A percentile compares a stretch with the other conserved stretches of the same genome.
Evolutionary conservation across 2,888 invertebrate genomes (phyloP).

Genomic region (Habrosyne pyritoides): DNA sequence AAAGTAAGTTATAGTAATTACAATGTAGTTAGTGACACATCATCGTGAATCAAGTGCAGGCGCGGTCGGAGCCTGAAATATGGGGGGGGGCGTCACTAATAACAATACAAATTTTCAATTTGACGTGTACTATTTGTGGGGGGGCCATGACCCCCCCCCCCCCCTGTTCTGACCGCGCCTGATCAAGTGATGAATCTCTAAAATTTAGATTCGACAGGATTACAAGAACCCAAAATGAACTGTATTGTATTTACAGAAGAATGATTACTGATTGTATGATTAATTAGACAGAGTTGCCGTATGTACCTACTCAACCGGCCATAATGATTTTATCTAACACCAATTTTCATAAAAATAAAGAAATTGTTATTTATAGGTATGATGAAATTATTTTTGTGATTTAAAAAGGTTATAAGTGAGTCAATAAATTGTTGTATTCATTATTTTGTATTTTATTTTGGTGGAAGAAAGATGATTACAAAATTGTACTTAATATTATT

Average conservation of each 20-base stretch:
- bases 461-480: neutral
- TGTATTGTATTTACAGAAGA: neutral
- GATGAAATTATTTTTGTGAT: slow-evolving; percentile 27
- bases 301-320: slow-evolving; percentile 27
- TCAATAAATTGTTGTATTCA: slow-evolving; percentile 29
- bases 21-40: neutral
- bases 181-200: slow-evolving; percentile 1
- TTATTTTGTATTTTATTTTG: slow-evolving; percentile 13
- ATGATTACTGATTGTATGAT: neutral
- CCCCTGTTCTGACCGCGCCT: too few relatives aligned
- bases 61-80: too few relatives aligned
- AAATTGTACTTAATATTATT: too few relatives aligned
- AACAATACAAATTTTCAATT: too few relatives aligned
- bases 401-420: slow-evolving; percentile 21
- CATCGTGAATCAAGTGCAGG: neutral
- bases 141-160: too few relatives aligned
- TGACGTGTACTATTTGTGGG: too few relatives aligned
- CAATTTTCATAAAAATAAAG: neutral
- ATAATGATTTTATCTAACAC: slow-evolving; percentile 25
- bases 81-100: too few relatives aligned
- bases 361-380: slow-evolving; percentile 9
- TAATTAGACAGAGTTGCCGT: slow-evolving; percentile 9
- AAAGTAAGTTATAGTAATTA: neutral
- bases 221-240: neutral
- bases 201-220: neutral